Base-by-base conservation (phyloP, 2,797 vertebrate genomes). In the Enoplosus armatus region DNA sequence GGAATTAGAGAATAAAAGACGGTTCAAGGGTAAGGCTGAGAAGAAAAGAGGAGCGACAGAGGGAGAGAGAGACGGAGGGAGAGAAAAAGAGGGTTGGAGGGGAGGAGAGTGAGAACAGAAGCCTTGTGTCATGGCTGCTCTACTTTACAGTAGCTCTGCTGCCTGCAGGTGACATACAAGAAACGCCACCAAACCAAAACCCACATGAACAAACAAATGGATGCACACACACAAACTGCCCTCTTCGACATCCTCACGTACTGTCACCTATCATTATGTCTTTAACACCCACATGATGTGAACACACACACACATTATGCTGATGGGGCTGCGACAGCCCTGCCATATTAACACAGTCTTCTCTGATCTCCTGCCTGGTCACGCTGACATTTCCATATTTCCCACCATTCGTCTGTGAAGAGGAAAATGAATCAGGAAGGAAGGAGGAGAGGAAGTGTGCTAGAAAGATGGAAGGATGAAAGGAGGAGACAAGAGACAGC, bases 241-340 rank as follows among this genome's bases (percentile, higher is more conserved):
- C 83, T 66, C 79, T 60, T 76, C 60, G 67, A 62, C 81, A 84
- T 88, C 77, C 75, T 72, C 70, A 79, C 88, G 80, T 33, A 85
- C 86, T 92, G 94, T 94, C 93, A 93, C 92, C 90, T 81, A 89
- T 93, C 83, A 92, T 95, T 85, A 93, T 77, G 89, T 94, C 88
- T 89, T 89, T 75, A 78, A 84, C 86, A 65, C 78, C 59, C 85
- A 83, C 90, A 81, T 72, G 61, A 81, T 80, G 73, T 29, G 15
- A 70, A 75, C 58, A 8, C n/a, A 73, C 55, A 69, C 82, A 67
- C 77, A 81, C 74, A 82, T 20, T 74, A 79, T 66, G 71, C 72
- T 85, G 80, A 88, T 76, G 85, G 65, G 14, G 15, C 75, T 56
- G 77, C 81, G 80, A 90, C 91, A 90, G 82, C 77, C 37, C 63